Base-by-base conservation (phyloP, 37 sponge, comb jelly and placozoan species). In the Axinella damicornis region DNA sequence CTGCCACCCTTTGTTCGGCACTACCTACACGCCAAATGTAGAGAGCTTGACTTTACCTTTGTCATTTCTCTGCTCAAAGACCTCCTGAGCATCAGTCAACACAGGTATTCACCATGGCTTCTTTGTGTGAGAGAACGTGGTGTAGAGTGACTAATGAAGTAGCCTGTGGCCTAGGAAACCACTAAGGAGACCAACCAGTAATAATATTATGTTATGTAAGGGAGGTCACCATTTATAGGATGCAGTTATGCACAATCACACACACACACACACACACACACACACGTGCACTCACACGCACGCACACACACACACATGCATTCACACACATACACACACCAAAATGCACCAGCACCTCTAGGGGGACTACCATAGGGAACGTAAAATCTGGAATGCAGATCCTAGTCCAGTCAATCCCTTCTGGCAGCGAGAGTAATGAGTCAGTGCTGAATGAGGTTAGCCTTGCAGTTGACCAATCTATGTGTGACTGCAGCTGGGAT, bases 1-100 rank as follows among this genome's bases (percentile, higher is more conserved):
- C 64, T 86, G 15, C 94, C 94, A 19, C 63, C 83, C 5, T 89
- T 85, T 82, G 90, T 93, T 0, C 57, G 32, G 24, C 87, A 89
- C 55, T 78, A 41, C 74, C 86, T 93, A 24, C 73, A 77, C 18
- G 81, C 90, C 13, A 85, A 83, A 57, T 71, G 90, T 32, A 34
- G 81, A 30, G 64, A 86, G n/a, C 83, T 93, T 13, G 65, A 75
- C 55, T 68, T 93, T 11, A 65, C 34, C 19, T 73, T 74, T 24
- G 34, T 89, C 25, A 34, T 93, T 5, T 31, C 67, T 5, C 69
- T 93, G 77, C 61, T 93, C 68, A 89, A 93, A 83, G 87, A 89
- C 24, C 79, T 93, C 37, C 63, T 86, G n/a, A 80, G 81, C 53
- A 66, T 93, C 53, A 81, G 79, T 31, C 81, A 86, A 33, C 70